Evolutionary conservation across 2,888 invertebrate species (phyloP), one percentile per base, ranked within the genome.

Genomic region (Caenorhabditis sp.): DNA sequence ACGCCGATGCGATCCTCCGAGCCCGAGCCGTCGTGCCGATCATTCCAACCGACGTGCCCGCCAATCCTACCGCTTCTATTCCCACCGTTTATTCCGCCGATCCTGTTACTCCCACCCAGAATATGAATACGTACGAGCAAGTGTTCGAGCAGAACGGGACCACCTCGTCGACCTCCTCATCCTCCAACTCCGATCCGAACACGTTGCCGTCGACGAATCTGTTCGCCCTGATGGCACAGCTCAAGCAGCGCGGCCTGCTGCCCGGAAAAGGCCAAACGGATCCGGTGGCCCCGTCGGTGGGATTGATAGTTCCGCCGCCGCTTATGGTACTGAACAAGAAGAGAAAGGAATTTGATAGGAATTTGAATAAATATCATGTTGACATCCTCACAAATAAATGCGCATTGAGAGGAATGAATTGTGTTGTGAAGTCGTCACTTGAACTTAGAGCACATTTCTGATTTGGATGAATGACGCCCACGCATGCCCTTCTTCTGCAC

Each of bases 181-280:
- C 45, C 3, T 45, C 41, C 24, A 8, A 11, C 22, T 6, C 15
- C 9, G 27, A 24, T 17, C 1, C 24, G 20, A 4, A n/a, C n/a
- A n/a, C n/a, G n/a, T n/a, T n/a, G n/a, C n/a, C 27, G 17, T 7
- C 56, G 17, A 20, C 11, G 4, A 8, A 48, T 24, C 26, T 70
- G 26, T 15, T 59, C 11, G 27, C 27, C 24, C 20, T 70, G 37
- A 59, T 70, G 59, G 37, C 52, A 13, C 50, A 59, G n/a, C 30
- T 70, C 17, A 70, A 70, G 13, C 37, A 70, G 27, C 52, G 70
- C n/a, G 70, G 70, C 20, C 45, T 70, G 8, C 35, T 59, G 15
- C 17, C 37, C 4, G 26, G 13, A 5, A 58, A 66, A n/a, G 30
- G 41, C 17, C 39, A 15, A 13, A 13, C 17, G 8, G n/a, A n/a